Percentiles rank a stretch among this genome's conserved stretches.
Evolutionary conservation across 2,888 invertebrate genomes (phyloP).

Genomic region (Spisula solida): DNA sequence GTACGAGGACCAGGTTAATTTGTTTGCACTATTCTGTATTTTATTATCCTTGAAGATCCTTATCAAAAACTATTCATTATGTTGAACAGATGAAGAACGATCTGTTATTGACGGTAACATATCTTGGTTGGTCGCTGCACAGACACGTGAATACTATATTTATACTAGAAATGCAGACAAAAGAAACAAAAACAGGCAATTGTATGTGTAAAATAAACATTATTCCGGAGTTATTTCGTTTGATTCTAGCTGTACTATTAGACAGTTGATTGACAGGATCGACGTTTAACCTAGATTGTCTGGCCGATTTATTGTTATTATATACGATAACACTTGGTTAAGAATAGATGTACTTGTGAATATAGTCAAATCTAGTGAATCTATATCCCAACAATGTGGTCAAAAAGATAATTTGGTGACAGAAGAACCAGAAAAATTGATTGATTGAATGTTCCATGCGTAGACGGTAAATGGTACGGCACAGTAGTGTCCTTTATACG

Average conservation of each 20-base stretch:
- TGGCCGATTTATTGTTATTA: too few species aligned
- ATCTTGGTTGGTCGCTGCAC: not conserved
- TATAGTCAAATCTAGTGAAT: too few species aligned
- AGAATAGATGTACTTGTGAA: too few species aligned
- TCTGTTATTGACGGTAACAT: not conserved
- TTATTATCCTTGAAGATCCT: not conserved
- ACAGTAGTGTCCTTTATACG: too few species aligned
- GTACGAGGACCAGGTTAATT: too few species aligned
- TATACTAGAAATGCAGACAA: conserved; percentile 8
- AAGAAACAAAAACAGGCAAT: conserved; percentile 3
- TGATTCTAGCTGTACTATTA: too few species aligned
- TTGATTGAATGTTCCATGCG: too few species aligned
- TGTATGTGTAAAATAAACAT: not conserved
- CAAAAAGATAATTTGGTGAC: too few species aligned
- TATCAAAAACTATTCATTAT: not conserved
- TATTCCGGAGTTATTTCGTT: not conserved
- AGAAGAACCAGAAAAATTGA: too few species aligned
- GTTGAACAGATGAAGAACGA: not conserved
- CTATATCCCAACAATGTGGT: too few species aligned
- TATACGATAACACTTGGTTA: not conserved
- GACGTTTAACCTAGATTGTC: not conserved
- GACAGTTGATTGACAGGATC: not conserved
- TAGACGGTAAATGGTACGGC: too few species aligned
- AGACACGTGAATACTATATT: not conserved
- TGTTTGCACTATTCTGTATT: too few species aligned